Percentiles rank a stretch among this genome's conserved stretches.
Conservation (phyloP, 2,888 invertebrate species). For the Maniola hyperantus region DNA sequence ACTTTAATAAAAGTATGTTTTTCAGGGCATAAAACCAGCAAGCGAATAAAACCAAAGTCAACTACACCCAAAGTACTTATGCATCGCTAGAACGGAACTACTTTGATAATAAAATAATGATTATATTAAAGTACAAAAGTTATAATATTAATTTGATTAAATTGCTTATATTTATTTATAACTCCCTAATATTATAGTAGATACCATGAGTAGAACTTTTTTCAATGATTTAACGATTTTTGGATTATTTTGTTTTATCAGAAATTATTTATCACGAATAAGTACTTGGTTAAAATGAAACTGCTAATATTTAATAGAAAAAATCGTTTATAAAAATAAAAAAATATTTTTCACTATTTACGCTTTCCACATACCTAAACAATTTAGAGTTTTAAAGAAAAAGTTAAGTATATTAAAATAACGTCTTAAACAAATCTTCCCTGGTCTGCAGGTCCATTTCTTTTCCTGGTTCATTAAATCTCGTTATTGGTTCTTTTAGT, state of each 20-base stretch:
- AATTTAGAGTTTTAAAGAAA: background rate
- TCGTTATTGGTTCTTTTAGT: conserved; percentile 36
- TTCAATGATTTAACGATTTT: too few relatives aligned
- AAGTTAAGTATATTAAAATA: conserved; percentile 50
- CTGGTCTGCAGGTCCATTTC: conserved; percentile 40
- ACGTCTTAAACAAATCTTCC: conserved; percentile 57
- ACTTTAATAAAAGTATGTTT: too few relatives aligned
- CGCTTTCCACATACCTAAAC: background rate
- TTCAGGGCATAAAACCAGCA: conserved; percentile 1
- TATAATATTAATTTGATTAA: background rate
- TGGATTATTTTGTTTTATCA: too few relatives aligned
- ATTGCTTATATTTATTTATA: background rate
- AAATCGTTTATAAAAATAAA: conserved; percentile 23
- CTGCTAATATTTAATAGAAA: background rate
- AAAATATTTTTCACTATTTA: background rate
- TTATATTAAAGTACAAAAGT: background rate
- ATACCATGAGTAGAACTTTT: background rate
- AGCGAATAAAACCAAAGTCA: background rate
- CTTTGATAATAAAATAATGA: too few relatives aligned
- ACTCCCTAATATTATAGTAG: too few relatives aligned
- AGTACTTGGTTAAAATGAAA: background rate
- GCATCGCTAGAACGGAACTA: background rate
- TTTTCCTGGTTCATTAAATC: conserved; percentile 47
- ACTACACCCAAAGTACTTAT: background rate
- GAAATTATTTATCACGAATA: background rate